Base-by-base conservation (phyloP, 2,113 vertebrate genomes). In the Butorides virescens region DNA sequence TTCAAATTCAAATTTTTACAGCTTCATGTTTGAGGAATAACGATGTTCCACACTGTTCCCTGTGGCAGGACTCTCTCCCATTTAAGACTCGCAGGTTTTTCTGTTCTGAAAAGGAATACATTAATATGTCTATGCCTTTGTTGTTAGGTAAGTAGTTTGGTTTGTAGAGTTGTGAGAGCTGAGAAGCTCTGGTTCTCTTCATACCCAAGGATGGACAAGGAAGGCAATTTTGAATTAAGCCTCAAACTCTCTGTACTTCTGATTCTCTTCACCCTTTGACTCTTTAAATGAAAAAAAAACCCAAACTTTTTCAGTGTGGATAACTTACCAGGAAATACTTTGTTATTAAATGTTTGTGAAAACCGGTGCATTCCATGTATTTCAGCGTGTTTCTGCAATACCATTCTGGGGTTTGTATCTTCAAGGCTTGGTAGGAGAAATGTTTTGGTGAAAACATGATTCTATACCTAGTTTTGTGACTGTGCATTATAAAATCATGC, bases 361-460 rank as follows among this genome's bases (percentile, higher is more conserved):
- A 77, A 47, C 8, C 1, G 1, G 15, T 25, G 21, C 2, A 2
- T 73, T 76, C 44, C 7, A 4, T 0, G 4, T 50, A 9, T 12
- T 82, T 78, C 17, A 34, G 20, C 36, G 26, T 66, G 25, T 15
- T 75, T 32, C 55, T 55, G 36, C 30, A 61, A 1, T 21, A 25
- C 9, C 3, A 0, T 20, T 72, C 46, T 50, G 36, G 59, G 50
- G 25, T 20, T 76, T 75, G 4, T 52, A 12, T 42, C 25, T 72
- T 46, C 7, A 23, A 49, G 23, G 27, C 46, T 72, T 67, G 37
- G 7, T 42, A 47, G 66, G 36, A 63, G 25, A 36, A 34, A 17
- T 26, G 9, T 25, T 71, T 71, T 84, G 29, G 27, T 67, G n/a
- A 36, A 91, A 67, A 63, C 3, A 1, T 22, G 23, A n/a, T 59